Base-by-base conservation (phyloP, 23 tunicate genomes). In the Botrylloides violaceus region DNA sequence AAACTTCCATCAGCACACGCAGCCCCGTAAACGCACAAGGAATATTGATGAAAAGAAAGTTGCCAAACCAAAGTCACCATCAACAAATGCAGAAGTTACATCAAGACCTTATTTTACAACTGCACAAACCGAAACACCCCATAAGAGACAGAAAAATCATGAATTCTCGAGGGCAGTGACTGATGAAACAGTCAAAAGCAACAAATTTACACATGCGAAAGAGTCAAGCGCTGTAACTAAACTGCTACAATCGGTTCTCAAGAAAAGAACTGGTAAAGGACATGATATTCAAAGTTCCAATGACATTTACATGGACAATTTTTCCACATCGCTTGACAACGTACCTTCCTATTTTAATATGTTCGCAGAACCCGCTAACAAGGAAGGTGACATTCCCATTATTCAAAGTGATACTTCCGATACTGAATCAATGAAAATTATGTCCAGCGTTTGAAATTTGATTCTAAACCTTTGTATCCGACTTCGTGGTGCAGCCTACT, bases 331-430 rank as follows among this genome's bases (percentile, higher is more conserved):
- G 15, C 53, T 43, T 9, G 53, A 43, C 15, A 9, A 15, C 9
- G 53, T 7, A 7, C 12, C 53, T 7, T 43, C 53, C 53, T 68
- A 68, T 25, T 19, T 18, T 24, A 43, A 68, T 19, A 68, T 68
- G 74, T 68, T 68, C 37, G 74, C 56, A 15, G 74, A 68, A 43
- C 74, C 74, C 0, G 3, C 25, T 5, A 68, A 37, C 21, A 28
- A 29, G 18, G 74, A 68, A 2, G 43, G 74, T 1, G 74, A 68
- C 57, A 36, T 68, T 37, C 74, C 74, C 9, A 68, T 68, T 20
- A 68, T 68, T 19, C 74, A 68, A 56, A 32, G 49, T 0, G 74
- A 68, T 28, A 55, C 36, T 37, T 68, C 74, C 27, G 74, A 68
- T 28, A 9, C 22, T 1, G 74, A 68, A 37, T 63, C 18, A 3